Base-by-base conservation (phyloP, 2,888 invertebrate species). In the Xestia sexstrigata region DNA sequence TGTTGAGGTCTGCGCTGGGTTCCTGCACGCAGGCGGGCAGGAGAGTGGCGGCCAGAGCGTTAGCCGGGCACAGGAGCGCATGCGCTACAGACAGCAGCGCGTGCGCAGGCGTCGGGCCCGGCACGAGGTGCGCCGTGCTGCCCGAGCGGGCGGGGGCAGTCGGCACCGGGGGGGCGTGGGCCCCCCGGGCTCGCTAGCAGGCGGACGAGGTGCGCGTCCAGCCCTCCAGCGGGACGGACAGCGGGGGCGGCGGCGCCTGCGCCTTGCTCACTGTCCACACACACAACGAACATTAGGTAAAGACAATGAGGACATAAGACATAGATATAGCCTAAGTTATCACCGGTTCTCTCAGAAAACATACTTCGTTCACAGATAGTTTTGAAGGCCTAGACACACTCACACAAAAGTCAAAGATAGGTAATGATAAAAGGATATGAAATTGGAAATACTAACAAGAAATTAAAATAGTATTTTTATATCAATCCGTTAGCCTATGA, bases 211-310 rank as follows among this genome's bases (percentile, higher is more conserved):
- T 93, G 91, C 95, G 97, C 94, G 97, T 93, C 96, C 97, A 97
- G 83, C 96, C 95, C 84, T 95, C 95, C 86, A 97, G 94, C 89
- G 97, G 97, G 80, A 97, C 92, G 77, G 96, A 95, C 88, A 97
- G 95, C 85, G 97, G 97, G 82, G 97, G 97, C 91, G 96, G 96
- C 78, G 97, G 97, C 84, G 97, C 97, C 89, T 95, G 97, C 91
- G 97, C 97, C 93, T 97, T 97, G 90, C 95, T 96, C 93, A 93
- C 96, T 95, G 94, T 45, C 79, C 74, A 69, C 42, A 68, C 42
- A 68, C 81, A 83, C 74, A 67, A 76, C 47, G 0, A 11, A 26
- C 30, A 39, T 84, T 81, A 78, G 35, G 15, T 39, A 58, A 17
- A 8, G 1, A n/a, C 49, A 4, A 26, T 17, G 9, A 63, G 17